A percentile compares a stretch with the other conserved stretches of the same genome.
phyloP scores from a whole-genome alignment of 1,140 invertebrate species.

The Aethina tumida region DNA sequence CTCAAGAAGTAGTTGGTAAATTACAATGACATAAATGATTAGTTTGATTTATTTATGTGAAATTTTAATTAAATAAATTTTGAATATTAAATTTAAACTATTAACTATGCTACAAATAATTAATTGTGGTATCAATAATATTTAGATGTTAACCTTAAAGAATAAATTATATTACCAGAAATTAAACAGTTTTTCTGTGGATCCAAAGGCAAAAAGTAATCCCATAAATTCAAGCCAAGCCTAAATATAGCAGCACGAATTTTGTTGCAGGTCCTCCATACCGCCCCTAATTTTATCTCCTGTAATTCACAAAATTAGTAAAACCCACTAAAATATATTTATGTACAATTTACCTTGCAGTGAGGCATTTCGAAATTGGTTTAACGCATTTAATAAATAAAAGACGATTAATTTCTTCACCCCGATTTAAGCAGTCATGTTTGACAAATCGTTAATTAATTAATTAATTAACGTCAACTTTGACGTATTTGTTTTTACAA shows the following conservation, averaged over 20 bases:
- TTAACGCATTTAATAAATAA: no score
- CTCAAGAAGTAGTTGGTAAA: no score
- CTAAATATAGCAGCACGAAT: slow-evolving; percentile 57
- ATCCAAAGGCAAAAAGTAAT: slow-evolving; percentile 55
- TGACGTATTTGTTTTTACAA: no score
- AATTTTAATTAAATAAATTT: background rate
- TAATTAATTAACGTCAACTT: no score
- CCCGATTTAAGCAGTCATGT: no score
- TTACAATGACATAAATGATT: slow-evolving; percentile 15
- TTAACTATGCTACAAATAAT: slow-evolving; percentile 1
- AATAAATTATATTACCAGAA: slow-evolving; percentile 43
- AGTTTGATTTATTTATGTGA: background rate
- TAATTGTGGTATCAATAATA: slow-evolving; percentile 1
- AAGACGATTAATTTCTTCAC: no score
- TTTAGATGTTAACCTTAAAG: background rate
- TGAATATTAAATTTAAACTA: slow-evolving; percentile 1
- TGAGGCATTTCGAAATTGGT: slow-evolving; percentile 15
- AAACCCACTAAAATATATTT: background rate
- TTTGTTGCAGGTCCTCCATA: slow-evolving; percentile 66
- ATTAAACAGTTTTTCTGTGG: slow-evolving; percentile 52
- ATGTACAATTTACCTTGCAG: slow-evolving; percentile 10
- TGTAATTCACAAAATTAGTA: slow-evolving; percentile 15
- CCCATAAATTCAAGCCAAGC: slow-evolving; percentile 54
- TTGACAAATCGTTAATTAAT: no score
- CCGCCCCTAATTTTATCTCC: slow-evolving; percentile 39